Evolutionary conservation across 1,140 invertebrate genomes (phyloP).

Genomic region (Melanaphis sacchari): DNA sequence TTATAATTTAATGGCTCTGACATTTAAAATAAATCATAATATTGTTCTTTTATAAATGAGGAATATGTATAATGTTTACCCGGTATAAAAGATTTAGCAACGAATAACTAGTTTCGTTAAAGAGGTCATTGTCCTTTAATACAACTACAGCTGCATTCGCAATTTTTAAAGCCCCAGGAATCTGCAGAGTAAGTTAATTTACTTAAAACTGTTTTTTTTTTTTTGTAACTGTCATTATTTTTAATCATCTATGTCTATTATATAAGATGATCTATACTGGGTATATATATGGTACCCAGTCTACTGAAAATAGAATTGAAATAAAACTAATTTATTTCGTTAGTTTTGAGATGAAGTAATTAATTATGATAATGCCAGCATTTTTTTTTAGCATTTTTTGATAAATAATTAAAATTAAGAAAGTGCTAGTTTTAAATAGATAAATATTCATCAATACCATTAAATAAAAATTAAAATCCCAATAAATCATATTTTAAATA

Average conservation of each 20-base stretch:
- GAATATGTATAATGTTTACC: background rate
- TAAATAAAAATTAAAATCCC: background rate
- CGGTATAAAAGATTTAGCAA: slow-evolving; percentile 30
- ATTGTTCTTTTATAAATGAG: background rate
- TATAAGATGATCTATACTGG: background rate
- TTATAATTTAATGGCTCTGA: background rate
- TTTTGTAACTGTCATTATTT: background rate
- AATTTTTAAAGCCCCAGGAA: background rate
- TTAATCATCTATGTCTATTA: background rate
- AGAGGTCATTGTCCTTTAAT: slow-evolving; percentile 21
- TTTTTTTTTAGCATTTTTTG: background rate
- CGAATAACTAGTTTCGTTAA: slow-evolving; percentile 36
- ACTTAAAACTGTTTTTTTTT: background rate
- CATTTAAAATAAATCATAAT: background rate
- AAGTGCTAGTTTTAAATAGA: background rate
- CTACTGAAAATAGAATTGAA: background rate
- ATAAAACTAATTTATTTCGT: background rate
- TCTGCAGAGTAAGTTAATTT: slow-evolving; percentile 32
- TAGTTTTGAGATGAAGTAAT: background rate
- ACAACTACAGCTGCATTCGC: background rate
- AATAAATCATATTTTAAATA: background rate
- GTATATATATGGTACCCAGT: background rate
- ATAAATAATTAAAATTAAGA: background rate
- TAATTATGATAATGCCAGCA: background rate
- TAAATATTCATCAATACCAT: background rate